Evolutionary conservation across 2,113 vertebrate species (phyloP).

Genomic region (Alosa alosa): DNA sequence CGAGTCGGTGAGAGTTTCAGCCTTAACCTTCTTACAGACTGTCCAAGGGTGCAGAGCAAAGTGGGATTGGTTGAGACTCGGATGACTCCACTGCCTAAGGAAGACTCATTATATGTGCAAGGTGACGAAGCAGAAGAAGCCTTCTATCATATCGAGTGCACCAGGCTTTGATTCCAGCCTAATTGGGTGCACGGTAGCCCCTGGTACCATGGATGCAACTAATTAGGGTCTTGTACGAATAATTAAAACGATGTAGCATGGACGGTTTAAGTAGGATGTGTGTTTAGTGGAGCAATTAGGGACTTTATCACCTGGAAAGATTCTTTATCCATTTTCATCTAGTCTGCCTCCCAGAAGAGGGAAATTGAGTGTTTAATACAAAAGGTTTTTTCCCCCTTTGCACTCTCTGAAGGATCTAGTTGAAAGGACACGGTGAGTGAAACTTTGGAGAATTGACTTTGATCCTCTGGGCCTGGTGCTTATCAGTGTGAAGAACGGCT

Average conservation of each 20-base stretch:
- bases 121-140: slow-evolving; percentile 17
- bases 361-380: slow-evolving; percentile 41
- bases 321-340: slow-evolving; percentile 60
- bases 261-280: slow-evolving; percentile 62
- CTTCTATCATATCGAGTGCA: slow-evolving; percentile 41
- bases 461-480: slow-evolving; percentile 56
- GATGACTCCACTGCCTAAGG: neutral
- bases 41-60: neutral
- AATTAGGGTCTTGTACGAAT: slow-evolving; percentile 72
- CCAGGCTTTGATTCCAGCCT: slow-evolving; percentile 67
- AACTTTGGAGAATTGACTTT: slow-evolving; percentile 56
- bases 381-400: slow-evolving; percentile 24
- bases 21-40: neutral
- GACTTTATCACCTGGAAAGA: slow-evolving; percentile 71
- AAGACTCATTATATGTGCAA: slow-evolving; percentile 17
- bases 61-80: neutral
- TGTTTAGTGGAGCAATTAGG: slow-evolving; percentile 70
- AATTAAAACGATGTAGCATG: slow-evolving; percentile 72
- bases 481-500: slow-evolving; percentile 58
- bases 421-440: slow-evolving; percentile 28
- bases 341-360: slow-evolving; percentile 32
- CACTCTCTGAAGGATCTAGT: neutral
- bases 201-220: slow-evolving; percentile 71
- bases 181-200: slow-evolving; percentile 71
- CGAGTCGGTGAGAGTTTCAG: neutral